Base-by-base conservation (phyloP, 2,888 invertebrate genomes). In the Poecilus cupreus region DNA sequence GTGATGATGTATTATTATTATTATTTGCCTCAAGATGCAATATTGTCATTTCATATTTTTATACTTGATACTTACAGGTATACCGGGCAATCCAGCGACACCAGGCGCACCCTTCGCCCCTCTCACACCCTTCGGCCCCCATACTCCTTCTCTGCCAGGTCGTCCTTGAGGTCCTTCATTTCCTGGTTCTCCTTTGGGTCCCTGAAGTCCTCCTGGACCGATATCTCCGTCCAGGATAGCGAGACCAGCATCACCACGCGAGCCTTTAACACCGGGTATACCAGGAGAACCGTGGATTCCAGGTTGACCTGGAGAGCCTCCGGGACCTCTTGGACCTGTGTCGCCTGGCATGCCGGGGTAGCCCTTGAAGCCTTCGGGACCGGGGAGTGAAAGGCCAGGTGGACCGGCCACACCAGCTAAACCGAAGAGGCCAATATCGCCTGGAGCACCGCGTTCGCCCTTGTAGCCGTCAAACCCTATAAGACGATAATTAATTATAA, bases 291-390 rank as follows among this genome's bases (percentile, higher is more conserved):
- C 89, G 39, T 81, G 76, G 39, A 84, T 26, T 5, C 89, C 87
- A 0, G 86, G 84, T 26, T 78, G 82, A 22, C 89, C 89, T 0
- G 86, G 86, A 11, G 39, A 64, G 13, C 89, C 89, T 0, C 87
- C 72, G 2, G 88, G 87, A 68, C 96, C 96, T 43, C 88, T 89
- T 0, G 91, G 92, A 13, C 96, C 96, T 80, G 90, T 88, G 82
- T 92, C 91, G 49, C 96, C 96, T 22, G 90, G 91, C 64, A 92
- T 88, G 37, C 96, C 96, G 0, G 90, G 89, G 83, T 91, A 91
- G 3, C 96, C 96, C 88, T 94, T 94, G 8, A 89, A 87, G 13
- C 96, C 96, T 26, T 88, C 84, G 0, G 90, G 88, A 20, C 95
- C 95, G 10, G 82, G 78, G 2, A 87, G 51, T 81, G 90, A 87